A percentile compares a stretch with the other conserved stretches of the same genome.
Conservation (phyloP, 1,140 invertebrate species). For the Ectropis grisescens region DNA sequence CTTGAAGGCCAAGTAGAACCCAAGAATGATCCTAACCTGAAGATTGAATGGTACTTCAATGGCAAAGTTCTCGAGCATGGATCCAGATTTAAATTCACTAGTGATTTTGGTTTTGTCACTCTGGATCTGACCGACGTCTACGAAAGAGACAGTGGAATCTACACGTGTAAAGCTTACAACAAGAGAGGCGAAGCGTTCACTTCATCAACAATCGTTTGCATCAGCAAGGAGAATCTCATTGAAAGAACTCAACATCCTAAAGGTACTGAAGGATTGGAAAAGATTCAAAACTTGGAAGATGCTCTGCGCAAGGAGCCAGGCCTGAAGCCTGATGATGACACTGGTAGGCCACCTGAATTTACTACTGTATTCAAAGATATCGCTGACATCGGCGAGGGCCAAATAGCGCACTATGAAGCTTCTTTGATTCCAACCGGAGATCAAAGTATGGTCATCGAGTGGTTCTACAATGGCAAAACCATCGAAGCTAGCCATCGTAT, state of each 20-base stretch:
- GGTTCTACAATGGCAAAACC: constrained; percentile 94
- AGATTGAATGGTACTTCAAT: constrained; percentile 95
- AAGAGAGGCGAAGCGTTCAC: constrained; percentile 92
- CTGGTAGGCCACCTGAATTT: constrained; percentile 88
- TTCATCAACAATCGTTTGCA: constrained; percentile 88
- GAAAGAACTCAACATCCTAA: constrained; percentile 94
- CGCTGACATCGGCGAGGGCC: constrained; percentile 86
- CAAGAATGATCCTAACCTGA: constrained; percentile 96
- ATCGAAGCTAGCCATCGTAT: constrained; percentile 91
- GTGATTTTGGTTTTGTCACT: constrained; percentile 94
- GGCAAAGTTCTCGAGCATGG: constrained; percentile 88
- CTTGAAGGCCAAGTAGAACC: constrained; percentile 95
- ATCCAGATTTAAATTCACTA: constrained; percentile 88
- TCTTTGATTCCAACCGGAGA: constrained; percentile 94
- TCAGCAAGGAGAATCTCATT: constrained; percentile 85
- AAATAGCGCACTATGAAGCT: constrained; percentile 95
- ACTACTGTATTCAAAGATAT: constrained; percentile 89
- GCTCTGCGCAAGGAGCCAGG: constrained; percentile 81
- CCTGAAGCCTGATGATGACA: constrained; percentile 77
- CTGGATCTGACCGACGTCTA: constrained; percentile 91
- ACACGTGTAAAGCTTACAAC: constrained; percentile 91
- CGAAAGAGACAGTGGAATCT: constrained; percentile 94
- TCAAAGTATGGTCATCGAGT: constrained; percentile 96
- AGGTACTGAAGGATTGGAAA: constrained; percentile 90
- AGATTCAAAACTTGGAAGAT: constrained; percentile 92